Base-by-base conservation (phyloP, 2,888 invertebrate genomes). In the Cryptocheilus praepositus region DNA sequence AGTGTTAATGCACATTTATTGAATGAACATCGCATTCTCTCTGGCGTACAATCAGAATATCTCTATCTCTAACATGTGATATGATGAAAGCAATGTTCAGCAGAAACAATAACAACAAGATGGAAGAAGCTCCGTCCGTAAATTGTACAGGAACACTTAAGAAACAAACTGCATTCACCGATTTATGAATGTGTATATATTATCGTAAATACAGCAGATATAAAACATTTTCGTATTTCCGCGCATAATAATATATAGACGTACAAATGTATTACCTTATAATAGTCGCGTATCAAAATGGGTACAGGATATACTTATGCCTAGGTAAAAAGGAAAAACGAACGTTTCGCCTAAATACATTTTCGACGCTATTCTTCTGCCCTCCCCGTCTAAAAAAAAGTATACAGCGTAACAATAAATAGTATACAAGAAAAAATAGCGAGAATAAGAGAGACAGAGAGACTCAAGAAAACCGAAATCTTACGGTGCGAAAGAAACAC, bases 121-220 rank as follows among this genome's bases (percentile, higher is more conserved):
- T 11, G 1, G 8, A 11, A 11, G 11, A 36, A 7, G 11, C 13
- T 36, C 36, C 13, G 36, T 36, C 7, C 4, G 36, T 7, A 36
- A 36, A 7, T 11, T 36, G 36, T 36, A 11, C 36, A 11, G 36
- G 36, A 36, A 36, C 36, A 1, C 3, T n/a, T 46, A 36, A 54
- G n/a, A 61, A 21, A 11, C 19, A 58, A 43, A 15, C 11, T 28
- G 28, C 1, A 11, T 2, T 15, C 3, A 52, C 73, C 70, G 64
- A 57, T 74, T 70, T 77, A 70, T 71, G 63, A 70, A 71, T 73
- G 70, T 83, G 79, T 83, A 83, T 85, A 85, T 85, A 84, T 85
- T 84, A 84, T 82, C 75, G 81, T 81, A 83, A 85, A 85, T 85
- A 85, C 85, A 85, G 79, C 79, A 77, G 80, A 82, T 86, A 86